Conservation (phyloP, 1,140 invertebrate species). For the Polypedilum vanderplanki region DNA sequence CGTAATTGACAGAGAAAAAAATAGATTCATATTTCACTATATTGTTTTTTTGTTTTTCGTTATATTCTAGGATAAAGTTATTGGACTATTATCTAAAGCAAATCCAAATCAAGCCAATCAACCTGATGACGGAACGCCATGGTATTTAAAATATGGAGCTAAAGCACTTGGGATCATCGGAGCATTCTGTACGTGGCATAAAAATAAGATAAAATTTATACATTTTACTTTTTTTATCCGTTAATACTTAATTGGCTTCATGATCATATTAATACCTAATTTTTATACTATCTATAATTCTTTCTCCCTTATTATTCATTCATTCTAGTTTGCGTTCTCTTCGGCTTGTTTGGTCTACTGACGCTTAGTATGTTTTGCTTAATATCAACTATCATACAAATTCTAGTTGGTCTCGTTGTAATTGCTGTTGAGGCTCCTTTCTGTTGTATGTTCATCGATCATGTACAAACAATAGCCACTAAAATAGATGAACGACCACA, state of each 20-base stretch:
- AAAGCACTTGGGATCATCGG: constrained; percentile 76
- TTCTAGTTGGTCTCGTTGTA: constrained; percentile 79
- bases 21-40: neutral
- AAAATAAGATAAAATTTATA: constrained; percentile 22
- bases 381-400: constrained; percentile 78
- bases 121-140: constrained; percentile 72
- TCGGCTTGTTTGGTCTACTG: constrained; percentile 70
- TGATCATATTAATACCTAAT: neutral
- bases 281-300: neutral
- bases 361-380: constrained; percentile 60
- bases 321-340: constrained; percentile 72
- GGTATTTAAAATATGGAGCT: constrained; percentile 82
- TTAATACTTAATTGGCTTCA: constrained; percentile 2
- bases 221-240: neutral
- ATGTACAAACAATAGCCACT: constrained; percentile 75
- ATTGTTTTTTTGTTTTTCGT: neutral
- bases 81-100: constrained; percentile 37
- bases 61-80: constrained; percentile 10
- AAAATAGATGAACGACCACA: constrained; percentile 75
- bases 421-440: constrained; percentile 87
- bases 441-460: constrained; percentile 90
- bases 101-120: constrained; percentile 65
- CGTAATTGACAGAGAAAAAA: neutral
- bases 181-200: constrained; percentile 60
- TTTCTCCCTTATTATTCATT: constrained; percentile 39